A percentile compares a stretch with the other conserved stretches of the same genome.
Conservation (phyloP, 1,140 invertebrate species). For the Ceratosolen fusciceps region DNA sequence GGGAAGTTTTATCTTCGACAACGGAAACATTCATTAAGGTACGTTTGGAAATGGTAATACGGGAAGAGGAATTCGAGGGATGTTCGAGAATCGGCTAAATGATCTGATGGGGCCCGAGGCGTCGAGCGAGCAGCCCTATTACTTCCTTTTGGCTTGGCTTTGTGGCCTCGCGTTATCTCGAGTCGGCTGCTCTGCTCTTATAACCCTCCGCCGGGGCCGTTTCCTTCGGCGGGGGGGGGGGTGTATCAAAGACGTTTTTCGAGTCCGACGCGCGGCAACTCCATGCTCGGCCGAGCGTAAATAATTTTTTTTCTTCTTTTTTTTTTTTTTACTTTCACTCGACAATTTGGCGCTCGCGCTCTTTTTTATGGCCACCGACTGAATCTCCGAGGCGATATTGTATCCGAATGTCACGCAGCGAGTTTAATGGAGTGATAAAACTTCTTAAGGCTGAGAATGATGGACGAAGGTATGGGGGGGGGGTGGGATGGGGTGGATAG, state of each 20-base stretch:
- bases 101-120: too few species aligned
- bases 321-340: not conserved
- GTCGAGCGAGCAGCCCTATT: too few species aligned
- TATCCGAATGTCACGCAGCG: not conserved
- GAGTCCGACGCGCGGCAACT: not conserved
- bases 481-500: too few species aligned
- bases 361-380: not conserved
- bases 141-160: too few species aligned
- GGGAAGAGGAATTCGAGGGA: conserved; percentile 14
- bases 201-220: too few species aligned
- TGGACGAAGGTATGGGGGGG: too few species aligned
- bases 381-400: conserved; percentile 6
- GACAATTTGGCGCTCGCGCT: not conserved
- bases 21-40: conserved; percentile 51
- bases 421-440: conserved; percentile 30
- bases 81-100: conserved; percentile 42
- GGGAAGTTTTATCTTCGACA: conserved; percentile 48
- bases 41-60: conserved; percentile 38
- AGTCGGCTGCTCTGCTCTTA: too few species aligned
- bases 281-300: not conserved
- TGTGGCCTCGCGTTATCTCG: too few species aligned
- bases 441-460: not conserved
- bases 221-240: not conserved
- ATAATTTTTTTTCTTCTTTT: too few species aligned
- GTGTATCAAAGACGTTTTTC: not conserved